Conservation (phyloP, 2,888 invertebrate species). For the Pseudeuparius sepicola region DNA sequence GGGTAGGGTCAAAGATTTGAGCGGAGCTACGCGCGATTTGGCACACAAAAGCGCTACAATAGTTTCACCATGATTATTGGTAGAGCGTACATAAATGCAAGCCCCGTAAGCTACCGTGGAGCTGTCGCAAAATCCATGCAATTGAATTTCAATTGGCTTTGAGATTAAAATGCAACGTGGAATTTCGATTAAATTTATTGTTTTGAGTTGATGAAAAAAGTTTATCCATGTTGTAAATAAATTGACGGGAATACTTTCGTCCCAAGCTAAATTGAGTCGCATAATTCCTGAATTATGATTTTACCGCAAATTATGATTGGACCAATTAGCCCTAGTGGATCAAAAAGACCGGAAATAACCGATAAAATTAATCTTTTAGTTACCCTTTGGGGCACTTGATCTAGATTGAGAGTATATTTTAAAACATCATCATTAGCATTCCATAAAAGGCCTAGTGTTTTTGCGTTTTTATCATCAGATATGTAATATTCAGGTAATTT, state of each 20-base stretch:
- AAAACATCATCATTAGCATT: not conserved
- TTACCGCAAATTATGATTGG: slow-evolving; percentile 9
- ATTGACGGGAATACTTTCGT: slow-evolving; percentile 12
- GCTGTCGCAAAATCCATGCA: slow-evolving; percentile 24
- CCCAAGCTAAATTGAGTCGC: slow-evolving; percentile 13
- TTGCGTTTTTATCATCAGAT: not conserved
- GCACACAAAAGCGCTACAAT: slow-evolving; percentile 10
- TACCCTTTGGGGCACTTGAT: not conserved
- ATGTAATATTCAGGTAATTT: no score
- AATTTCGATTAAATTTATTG: slow-evolving; percentile 17
- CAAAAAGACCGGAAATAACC: slow-evolving; percentile 8
- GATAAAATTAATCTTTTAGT: slow-evolving; percentile 14
- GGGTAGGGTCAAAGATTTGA: slow-evolving; percentile 13
- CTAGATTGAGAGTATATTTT: not conserved
- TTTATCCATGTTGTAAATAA: slow-evolving; percentile 8
- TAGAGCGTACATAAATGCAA: slow-evolving; percentile 10
- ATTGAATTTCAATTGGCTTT: slow-evolving; percentile 11
- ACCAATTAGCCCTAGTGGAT: slow-evolving; percentile 11
- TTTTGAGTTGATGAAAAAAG: slow-evolving; percentile 5
- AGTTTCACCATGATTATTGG: not conserved
- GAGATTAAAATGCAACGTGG: slow-evolving; percentile 11
- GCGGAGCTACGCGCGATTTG: slow-evolving; percentile 12
- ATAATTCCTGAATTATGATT: slow-evolving; percentile 12
- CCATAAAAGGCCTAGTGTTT: slow-evolving; percentile 1
- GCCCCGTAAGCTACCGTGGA: slow-evolving; percentile 21